Percentiles rank a stretch among this genome's conserved stretches.
Evolutionary conservation across 2,888 invertebrate species (phyloP).

Genomic region (Willowsia nigromaculata): DNA sequence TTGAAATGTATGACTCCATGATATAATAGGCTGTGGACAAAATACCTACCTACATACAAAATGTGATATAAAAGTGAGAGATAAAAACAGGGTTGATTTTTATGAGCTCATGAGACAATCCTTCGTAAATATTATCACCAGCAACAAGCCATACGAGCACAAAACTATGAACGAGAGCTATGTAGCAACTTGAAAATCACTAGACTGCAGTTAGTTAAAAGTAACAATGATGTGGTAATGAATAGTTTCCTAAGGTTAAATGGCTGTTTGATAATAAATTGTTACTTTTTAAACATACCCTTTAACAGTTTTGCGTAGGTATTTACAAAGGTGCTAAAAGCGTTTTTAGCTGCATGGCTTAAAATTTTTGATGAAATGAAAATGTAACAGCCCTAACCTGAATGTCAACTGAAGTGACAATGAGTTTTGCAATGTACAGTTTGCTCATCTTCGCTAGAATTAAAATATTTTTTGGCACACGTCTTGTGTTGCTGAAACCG

Average conservation of each 20-base stretch:
- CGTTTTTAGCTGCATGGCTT: neutral
- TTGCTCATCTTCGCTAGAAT: too few relatives aligned
- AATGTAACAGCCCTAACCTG: constrained; percentile 43
- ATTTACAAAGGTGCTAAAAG: neutral
- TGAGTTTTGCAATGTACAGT: neutral
- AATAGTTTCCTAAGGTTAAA: constrained; percentile 48
- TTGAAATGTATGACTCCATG: neutral
- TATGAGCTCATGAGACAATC: neutral
- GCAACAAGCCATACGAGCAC: too few relatives aligned
- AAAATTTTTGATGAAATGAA: neutral
- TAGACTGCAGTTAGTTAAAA: neutral
- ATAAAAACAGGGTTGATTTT: constrained; percentile 25
- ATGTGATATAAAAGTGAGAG: neutral
- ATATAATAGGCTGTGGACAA: neutral
- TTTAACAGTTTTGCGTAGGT: neutral
- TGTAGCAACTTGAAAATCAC: neutral
- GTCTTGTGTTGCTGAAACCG: too few relatives aligned
- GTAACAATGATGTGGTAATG: neutral
- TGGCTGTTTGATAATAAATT: neutral
- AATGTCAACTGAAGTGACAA: constrained; percentile 55
- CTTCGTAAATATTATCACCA: too few relatives aligned
- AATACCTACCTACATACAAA: too few relatives aligned
- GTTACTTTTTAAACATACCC: constrained; percentile 1
- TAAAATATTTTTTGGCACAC: too few relatives aligned
- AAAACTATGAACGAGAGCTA: too few relatives aligned